phyloP scores from a whole-genome alignment of 2,888 invertebrate species.

The Lypha dubia region DNA sequence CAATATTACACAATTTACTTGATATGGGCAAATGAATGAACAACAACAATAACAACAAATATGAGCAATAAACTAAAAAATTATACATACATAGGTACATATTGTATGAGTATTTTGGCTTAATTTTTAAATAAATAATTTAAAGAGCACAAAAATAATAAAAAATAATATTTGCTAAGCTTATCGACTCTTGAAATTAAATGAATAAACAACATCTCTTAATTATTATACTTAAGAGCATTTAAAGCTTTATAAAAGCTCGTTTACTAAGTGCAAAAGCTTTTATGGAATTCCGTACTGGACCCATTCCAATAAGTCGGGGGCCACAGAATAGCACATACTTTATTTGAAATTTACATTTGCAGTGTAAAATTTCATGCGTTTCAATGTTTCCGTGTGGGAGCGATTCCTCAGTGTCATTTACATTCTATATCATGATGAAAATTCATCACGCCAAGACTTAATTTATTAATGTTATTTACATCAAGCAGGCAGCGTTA shows the following conservation, averaged over 20 bases:
- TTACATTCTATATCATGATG: too few species aligned
- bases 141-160: background rate
- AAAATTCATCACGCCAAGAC: too few species aligned
- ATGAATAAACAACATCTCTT: constrained; percentile 7
- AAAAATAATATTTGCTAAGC: background rate
- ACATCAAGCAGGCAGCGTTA: too few species aligned
- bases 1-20: constrained; percentile 64
- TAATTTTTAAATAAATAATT: background rate
- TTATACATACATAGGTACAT: background rate
- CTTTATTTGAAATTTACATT: too few species aligned
- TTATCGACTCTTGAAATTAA: background rate
- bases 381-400: too few species aligned
- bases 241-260: constrained; percentile 2
- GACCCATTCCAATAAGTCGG: background rate
- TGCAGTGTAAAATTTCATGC: too few species aligned
- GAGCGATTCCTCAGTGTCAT: too few species aligned
- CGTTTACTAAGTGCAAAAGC: background rate
- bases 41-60: constrained; percentile 36
- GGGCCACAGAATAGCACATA: background rate
- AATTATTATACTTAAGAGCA: constrained; percentile 11
- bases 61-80: background rate
- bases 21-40: constrained; percentile 43
- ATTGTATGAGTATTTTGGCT: background rate
- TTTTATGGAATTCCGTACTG: background rate
- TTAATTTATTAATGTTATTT: too few species aligned